These are phyloP conservation scores for Campaea margaritaria DNA, from an alignment of 2,888 invertebrate genomes.

Conservation along the genomic window DNA sequence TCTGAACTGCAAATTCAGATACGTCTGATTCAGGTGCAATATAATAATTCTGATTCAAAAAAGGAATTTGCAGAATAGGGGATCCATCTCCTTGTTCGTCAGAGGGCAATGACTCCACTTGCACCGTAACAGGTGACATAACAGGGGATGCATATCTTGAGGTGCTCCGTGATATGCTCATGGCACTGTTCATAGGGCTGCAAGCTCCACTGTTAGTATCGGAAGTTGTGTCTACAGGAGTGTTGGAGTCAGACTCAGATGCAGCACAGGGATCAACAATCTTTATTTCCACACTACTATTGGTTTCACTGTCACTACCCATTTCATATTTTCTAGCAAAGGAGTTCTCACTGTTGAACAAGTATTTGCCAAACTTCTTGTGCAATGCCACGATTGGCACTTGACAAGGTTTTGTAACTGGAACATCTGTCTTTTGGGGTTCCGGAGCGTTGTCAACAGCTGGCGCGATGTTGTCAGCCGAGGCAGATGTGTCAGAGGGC, in stretches of 20 bases:
- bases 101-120: constrained; percentile 15
- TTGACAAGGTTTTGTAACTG: constrained; percentile 54
- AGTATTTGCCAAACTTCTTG: constrained; percentile 85
- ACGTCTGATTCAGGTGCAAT: constrained; percentile 27
- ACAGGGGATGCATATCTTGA: constrained; percentile 68
- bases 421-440: constrained; percentile 47
- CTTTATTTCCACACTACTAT: constrained; percentile 76
- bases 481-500: constrained; percentile 28
- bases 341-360: constrained; percentile 74
- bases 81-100: constrained; percentile 12
- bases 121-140: constrained; percentile 55
- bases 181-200: constrained; percentile 60
- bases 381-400: constrained; percentile 72
- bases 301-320: constrained; percentile 82
- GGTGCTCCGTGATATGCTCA: constrained; percentile 47
- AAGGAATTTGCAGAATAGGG: constrained; percentile 39
- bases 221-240: constrained; percentile 68
- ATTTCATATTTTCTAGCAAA: constrained; percentile 71
- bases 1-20: constrained; percentile 4
- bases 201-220: constrained; percentile 66
- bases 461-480: neutral
- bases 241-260: constrained; percentile 82
- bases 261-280: constrained; percentile 75
- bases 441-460: constrained; percentile 34
- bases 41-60: constrained; percentile 40